Evolutionary conservation across 1,140 invertebrate genomes (phyloP).

Genomic region (Bombus difficillimus): DNA sequence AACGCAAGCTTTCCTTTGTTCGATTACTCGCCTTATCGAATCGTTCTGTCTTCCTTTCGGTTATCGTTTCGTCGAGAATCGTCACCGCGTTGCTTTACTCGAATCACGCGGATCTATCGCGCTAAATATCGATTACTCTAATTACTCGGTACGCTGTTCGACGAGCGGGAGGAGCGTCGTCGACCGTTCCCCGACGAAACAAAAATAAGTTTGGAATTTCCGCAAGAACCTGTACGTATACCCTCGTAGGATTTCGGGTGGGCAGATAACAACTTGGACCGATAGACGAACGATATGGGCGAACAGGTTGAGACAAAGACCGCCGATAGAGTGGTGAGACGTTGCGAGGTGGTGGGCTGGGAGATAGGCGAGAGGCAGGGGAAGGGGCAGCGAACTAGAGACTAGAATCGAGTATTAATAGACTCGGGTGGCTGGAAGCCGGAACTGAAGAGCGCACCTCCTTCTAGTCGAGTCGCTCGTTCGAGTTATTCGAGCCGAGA

Average conservation of each 20-base stretch:
- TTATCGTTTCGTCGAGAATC: too few relatives aligned
- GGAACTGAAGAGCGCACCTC: conserved; percentile 61
- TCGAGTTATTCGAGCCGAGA: conserved; percentile 24
- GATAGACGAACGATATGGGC: conserved; percentile 13
- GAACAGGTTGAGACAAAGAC: conserved; percentile 55
- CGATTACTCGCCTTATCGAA: too few relatives aligned
- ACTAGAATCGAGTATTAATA: conserved; percentile 67
- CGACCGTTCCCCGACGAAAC: rapidly evolving
- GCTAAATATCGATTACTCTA: rapidly evolving
- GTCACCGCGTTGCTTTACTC: too few relatives aligned
- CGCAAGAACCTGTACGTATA: rapidly evolving
- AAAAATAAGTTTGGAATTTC: too few relatives aligned
- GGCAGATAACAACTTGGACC: neutral
- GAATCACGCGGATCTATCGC: too few relatives aligned
- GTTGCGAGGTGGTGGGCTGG: too few relatives aligned
- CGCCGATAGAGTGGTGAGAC: neutral
- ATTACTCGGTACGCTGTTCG: too few relatives aligned
- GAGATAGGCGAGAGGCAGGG: neutral
- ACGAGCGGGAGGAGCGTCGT: rapidly evolving
- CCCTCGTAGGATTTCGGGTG: too few relatives aligned
- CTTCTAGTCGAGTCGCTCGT: conserved; percentile 62
- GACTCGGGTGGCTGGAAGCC: conserved; percentile 65
- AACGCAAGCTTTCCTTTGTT: too few relatives aligned
- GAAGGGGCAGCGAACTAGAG: conserved; percentile 46
- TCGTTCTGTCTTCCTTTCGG: too few relatives aligned